Percentiles rank a stretch among this genome's conserved stretches.
phyloP scores from a whole-genome alignment of 2,888 invertebrate species.

The Noctuana brunneofusca region DNA sequence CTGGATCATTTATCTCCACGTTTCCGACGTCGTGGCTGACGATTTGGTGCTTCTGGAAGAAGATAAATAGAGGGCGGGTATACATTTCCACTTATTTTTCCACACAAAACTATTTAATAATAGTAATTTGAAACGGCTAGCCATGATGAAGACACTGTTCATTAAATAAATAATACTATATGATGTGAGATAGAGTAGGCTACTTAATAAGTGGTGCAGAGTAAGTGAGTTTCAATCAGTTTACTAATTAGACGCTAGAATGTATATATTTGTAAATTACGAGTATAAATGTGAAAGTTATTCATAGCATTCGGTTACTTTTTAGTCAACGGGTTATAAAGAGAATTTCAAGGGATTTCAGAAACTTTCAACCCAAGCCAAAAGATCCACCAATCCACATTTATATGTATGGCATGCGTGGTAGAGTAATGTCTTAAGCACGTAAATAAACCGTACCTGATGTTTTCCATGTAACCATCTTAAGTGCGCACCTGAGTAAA shows the following conservation, averaged over 20 bases:
- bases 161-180: constrained; percentile 10
- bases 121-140: constrained; percentile 63
- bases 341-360: not conserved
- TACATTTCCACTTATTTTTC: constrained; percentile 69
- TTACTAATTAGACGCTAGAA: constrained; percentile 1
- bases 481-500: no score
- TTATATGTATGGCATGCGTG: not conserved
- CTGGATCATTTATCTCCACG: constrained; percentile 96
- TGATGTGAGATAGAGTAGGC: not conserved
- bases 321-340: not conserved
- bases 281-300: not conserved
- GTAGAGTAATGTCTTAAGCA: no score
- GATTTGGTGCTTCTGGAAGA: constrained; percentile 91
- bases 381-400: not conserved
- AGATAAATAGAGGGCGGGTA: constrained; percentile 76
- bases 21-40: constrained; percentile 96
- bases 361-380: no score
- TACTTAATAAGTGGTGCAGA: not conserved
- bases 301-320: not conserved
- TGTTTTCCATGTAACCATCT: no score
- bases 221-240: not conserved
- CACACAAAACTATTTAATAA: constrained; percentile 53
- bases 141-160: not conserved
- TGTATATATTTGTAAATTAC: constrained; percentile 2
- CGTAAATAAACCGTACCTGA: no score